Evolutionary conservation across 2,888 invertebrate genomes (phyloP).

Genomic region (Clitarchus hookeri): DNA sequence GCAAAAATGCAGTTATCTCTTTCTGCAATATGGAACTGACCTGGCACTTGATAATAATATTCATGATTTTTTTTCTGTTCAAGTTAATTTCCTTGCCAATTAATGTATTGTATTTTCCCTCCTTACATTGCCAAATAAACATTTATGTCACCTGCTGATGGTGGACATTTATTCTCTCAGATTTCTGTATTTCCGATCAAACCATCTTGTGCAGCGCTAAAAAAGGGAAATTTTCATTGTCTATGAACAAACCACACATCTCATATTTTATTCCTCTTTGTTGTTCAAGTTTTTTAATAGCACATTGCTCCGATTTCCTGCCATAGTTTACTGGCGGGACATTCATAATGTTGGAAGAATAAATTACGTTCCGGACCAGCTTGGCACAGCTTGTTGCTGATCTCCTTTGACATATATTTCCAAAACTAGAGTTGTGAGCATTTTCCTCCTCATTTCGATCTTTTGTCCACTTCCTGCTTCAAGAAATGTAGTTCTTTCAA

Average conservation of each 20-base stretch:
- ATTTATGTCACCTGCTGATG: conserved; percentile 32
- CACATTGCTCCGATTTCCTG: conserved; percentile 36
- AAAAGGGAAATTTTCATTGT: too few species aligned
- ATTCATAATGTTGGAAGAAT: neutral
- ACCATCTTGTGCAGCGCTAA: too few species aligned
- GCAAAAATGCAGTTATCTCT: conserved; percentile 26
- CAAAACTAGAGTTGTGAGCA: neutral
- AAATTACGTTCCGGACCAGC: neutral
- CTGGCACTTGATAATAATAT: conserved; percentile 30
- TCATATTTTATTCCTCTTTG: conserved; percentile 32
- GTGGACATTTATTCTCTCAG: conserved; percentile 40
- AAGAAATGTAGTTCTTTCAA: neutral
- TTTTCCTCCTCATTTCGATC: conserved; percentile 17
- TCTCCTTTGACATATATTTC: neutral
- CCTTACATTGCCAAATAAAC: conserved; percentile 33
- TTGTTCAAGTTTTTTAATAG: conserved; percentile 37
- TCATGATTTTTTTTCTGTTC: neutral
- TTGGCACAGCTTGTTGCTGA: conserved; percentile 15
- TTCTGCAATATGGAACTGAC: conserved; percentile 29
- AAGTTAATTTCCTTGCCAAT: neutral
- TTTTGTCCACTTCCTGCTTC: neutral
- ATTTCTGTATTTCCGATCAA: conserved; percentile 41
- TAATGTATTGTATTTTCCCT: conserved; percentile 4
- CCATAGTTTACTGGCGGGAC: neutral
- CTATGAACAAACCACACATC: conserved; percentile 40